Evolutionary conservation across 1,140 invertebrate genomes (phyloP).

Genomic region (Aradophagus sp.): DNA sequence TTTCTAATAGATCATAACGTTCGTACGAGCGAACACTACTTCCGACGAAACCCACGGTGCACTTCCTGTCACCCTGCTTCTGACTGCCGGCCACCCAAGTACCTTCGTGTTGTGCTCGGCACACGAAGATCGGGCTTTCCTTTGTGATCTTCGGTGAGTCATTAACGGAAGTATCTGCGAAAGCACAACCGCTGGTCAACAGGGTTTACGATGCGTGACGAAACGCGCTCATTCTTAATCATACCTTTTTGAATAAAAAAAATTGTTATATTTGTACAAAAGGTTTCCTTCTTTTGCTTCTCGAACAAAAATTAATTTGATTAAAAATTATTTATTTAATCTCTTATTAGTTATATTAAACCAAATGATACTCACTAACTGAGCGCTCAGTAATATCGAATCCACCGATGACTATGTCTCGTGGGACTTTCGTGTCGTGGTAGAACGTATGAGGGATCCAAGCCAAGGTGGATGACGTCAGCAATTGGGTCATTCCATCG

Average conservation of each 20-base stretch:
- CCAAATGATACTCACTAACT: slow-evolving; percentile 57
- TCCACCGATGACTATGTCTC: slow-evolving; percentile 77
- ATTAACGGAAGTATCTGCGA: slow-evolving; percentile 16
- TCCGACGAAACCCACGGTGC: slow-evolving; percentile 80
- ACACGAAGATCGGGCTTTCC: slow-evolving; percentile 79
- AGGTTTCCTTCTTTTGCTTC: too few relatives aligned
- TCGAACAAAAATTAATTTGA: too few relatives aligned
- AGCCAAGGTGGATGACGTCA: slow-evolving; percentile 77
- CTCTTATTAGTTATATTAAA: too few relatives aligned
- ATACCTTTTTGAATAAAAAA: too few relatives aligned
- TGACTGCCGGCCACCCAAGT: slow-evolving; percentile 80
- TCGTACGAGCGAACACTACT: slow-evolving; percentile 77
- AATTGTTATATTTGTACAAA: too few relatives aligned
- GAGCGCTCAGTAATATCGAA: slow-evolving; percentile 67
- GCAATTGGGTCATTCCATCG: slow-evolving; percentile 57
- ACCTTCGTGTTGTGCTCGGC: slow-evolving; percentile 81
- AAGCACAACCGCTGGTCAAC: too few relatives aligned
- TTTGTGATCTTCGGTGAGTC: slow-evolving; percentile 10
- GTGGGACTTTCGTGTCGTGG: slow-evolving; percentile 52
- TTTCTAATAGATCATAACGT: slow-evolving; percentile 84
- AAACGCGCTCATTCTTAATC: too few relatives aligned
- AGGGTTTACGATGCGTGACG: too few relatives aligned
- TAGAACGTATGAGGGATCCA: slow-evolving; percentile 75
- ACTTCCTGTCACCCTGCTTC: slow-evolving; percentile 74
- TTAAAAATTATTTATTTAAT: too few relatives aligned